These are phyloP conservation scores for Hesperia comma DNA, from an alignment of 2,888 invertebrate genomes.

Conservation along the genomic window DNA sequence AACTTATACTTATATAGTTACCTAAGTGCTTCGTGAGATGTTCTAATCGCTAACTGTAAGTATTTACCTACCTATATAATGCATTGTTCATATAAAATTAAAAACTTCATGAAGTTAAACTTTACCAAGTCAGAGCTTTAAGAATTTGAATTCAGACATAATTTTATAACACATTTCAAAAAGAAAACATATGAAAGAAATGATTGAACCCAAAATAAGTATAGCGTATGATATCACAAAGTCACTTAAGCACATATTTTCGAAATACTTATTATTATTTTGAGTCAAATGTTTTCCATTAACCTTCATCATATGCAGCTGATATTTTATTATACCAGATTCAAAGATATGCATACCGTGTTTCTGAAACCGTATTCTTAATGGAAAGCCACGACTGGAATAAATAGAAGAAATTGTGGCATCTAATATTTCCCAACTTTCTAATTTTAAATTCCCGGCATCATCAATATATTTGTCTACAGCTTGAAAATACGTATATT, in stretches of 20 bases:
- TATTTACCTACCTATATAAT: too few relatives aligned
- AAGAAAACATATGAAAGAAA: constrained; percentile 53
- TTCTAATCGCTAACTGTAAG: too few relatives aligned
- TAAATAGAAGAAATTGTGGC: constrained; percentile 53
- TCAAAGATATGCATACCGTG: constrained; percentile 54
- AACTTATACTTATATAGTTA: too few relatives aligned
- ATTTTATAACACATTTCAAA: constrained; percentile 43
- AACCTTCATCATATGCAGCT: constrained; percentile 24
- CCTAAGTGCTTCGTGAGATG: too few relatives aligned
- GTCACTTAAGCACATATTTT: constrained; percentile 46
- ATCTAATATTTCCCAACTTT: constrained; percentile 52
- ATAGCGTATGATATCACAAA: constrained; percentile 53
- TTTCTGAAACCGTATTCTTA: constrained; percentile 50
- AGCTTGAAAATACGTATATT: constrained; percentile 50
- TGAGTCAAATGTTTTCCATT: constrained; percentile 24
- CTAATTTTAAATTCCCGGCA: constrained; percentile 50
- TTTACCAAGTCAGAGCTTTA: too few relatives aligned
- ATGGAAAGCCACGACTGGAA: constrained; percentile 56
- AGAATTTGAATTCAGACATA: too few relatives aligned
- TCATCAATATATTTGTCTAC: constrained; percentile 51
- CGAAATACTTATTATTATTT: constrained; percentile 39
- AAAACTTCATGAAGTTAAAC: too few relatives aligned
- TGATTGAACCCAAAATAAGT: constrained; percentile 47
- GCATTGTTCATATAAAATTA: too few relatives aligned
- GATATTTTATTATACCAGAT: constrained; percentile 47